phyloP scores from a whole-genome alignment of 2,888 invertebrate species.

The Eristalis pertinax region DNA sequence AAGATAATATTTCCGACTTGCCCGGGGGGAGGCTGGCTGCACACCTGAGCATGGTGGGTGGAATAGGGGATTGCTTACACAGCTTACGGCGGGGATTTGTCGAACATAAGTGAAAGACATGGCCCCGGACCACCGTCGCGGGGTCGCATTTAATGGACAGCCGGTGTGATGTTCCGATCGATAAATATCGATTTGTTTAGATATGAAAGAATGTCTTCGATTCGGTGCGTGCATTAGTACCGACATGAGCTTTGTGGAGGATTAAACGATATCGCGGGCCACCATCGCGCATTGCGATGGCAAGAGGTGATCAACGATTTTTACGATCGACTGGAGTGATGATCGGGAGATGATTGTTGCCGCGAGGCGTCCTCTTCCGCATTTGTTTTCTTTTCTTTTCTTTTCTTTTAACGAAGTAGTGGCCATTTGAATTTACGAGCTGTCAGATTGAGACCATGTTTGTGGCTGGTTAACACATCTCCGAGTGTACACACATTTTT shows the following conservation, averaged over 20 bases:
- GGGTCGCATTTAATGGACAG: slow-evolving; percentile 7
- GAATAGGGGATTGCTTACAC: background rate
- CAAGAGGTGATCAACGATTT: slow-evolving; percentile 9
- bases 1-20: slow-evolving; percentile 46
- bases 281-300: background rate
- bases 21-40: background rate
- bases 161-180: slow-evolving; percentile 18
- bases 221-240: slow-evolving; percentile 20
- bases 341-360: slow-evolving; percentile 1
- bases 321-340: background rate
- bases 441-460: background rate
- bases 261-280: background rate
- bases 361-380: background rate
- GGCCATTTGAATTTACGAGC: background rate
- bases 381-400: background rate
- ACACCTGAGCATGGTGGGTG: slow-evolving; percentile 4
- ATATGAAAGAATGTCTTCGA: slow-evolving; percentile 13
- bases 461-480: background rate
- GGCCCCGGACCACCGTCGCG: slow-evolving; percentile 12
- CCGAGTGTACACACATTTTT: no score
- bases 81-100: background rate
- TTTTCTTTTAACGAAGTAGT: background rate
- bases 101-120: slow-evolving; percentile 15
- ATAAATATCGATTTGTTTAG: slow-evolving; percentile 54
- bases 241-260: slow-evolving; percentile 5